Percentiles rank a stretch among this genome's conserved stretches.
Conservation (phyloP, 2,113 vertebrate genomes). For the Ophthalmolycus amberensis region DNA sequence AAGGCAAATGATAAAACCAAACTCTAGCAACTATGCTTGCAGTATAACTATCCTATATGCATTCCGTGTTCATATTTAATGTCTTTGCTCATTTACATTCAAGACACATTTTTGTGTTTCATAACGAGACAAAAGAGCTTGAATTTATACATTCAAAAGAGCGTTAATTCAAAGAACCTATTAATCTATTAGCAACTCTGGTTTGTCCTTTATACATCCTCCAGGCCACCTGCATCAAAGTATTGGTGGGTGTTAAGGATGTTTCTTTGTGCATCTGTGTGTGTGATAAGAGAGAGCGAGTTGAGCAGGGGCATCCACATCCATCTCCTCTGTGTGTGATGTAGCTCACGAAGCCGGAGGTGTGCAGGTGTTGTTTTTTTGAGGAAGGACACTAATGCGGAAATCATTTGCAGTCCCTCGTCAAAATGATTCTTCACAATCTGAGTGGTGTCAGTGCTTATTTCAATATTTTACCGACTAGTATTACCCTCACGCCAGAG, state of each 20-base stretch:
- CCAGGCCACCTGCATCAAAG: slow-evolving; percentile 70
- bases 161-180: slow-evolving; percentile 29
- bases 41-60: background rate
- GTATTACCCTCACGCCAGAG: slow-evolving; percentile 39
- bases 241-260: background rate
- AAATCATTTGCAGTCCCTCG: slow-evolving; percentile 76
- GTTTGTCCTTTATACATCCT: slow-evolving; percentile 33
- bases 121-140: slow-evolving; percentile 38
- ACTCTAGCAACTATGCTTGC: background rate
- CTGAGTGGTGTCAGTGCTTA: slow-evolving; percentile 66
- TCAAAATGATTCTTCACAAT: slow-evolving; percentile 75
- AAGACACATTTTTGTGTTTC: slow-evolving; percentile 9
- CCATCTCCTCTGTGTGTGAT: slow-evolving; percentile 49
- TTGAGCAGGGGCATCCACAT: slow-evolving; percentile 34
- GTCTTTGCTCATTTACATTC: slow-evolving; percentile 42
- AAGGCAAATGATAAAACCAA: background rate
- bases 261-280: slow-evolving; percentile 31
- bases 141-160: slow-evolving; percentile 45
- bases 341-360: slow-evolving; percentile 46
- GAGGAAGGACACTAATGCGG: slow-evolving; percentile 69
- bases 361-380: slow-evolving; percentile 78
- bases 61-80: slow-evolving; percentile 18
- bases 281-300: slow-evolving; percentile 12
- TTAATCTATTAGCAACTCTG: slow-evolving; percentile 39
- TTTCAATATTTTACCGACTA: slow-evolving; percentile 71